Evolutionary conservation across 2,113 vertebrate species (phyloP), one percentile per base, ranked within the genome.

Genomic region (Taurulus bubalis): DNA sequence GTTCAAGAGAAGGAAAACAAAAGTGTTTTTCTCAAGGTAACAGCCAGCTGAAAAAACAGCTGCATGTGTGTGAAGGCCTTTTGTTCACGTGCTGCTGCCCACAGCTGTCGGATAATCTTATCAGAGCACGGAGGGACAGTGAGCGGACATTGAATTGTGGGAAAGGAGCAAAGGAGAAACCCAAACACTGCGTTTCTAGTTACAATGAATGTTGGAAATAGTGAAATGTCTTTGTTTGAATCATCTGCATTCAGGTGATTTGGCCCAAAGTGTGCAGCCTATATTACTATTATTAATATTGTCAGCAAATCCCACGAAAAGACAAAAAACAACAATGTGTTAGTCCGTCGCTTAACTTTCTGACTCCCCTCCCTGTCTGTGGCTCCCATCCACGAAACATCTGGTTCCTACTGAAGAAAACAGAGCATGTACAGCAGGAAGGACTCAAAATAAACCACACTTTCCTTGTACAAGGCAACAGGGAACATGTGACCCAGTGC

Each of bases 91-190:
- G 0, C 58, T 78, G 77, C 69, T 49, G 36, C 51, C 53, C 53
- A 36, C 91, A 88, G 87, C 86, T 89, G 90, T 78, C 73, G 63
- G 82, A 79, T 79, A 71, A 87, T 78, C 75, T 86, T 68, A 82
- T 80, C 81, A 85, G 56, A 69, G 12, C 51, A 10, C 8, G 40
- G 42, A 59, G n/a, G 24, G 45, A 65, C 76, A 62, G 75, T 60
- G 32, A 85, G 58, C n/a, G 51, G 51, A 74, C 67, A 8, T 22
- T 42, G 30, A 11, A 18, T 24, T 75, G 56, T 69, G 36, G 34
- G 47, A 62, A 60, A 66, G 6, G 34, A 34, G 34, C 34, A 4
- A 6, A 4, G 34, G 1, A 34, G 22, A 45, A 72, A 72, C 20
- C 42, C 42, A 20, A 56, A 68, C 8, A 75, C n/a, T 16, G 59